A percentile compares a stretch with the other conserved stretches of the same genome.
Conservation (phyloP, 2,888 invertebrate genomes). For the Diploptera punctata region DNA sequence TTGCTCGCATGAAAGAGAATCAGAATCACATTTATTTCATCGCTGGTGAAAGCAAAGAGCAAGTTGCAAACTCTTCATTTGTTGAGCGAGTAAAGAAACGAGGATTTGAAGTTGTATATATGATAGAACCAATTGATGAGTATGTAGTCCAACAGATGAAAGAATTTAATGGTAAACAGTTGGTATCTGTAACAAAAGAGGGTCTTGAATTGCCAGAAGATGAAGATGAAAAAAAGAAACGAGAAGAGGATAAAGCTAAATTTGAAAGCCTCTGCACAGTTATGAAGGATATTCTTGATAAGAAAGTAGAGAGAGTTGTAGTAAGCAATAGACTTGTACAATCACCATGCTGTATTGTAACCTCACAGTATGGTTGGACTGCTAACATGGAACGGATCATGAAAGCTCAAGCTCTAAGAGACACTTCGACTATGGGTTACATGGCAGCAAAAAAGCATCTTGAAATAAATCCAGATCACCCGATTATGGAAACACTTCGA, state of each 20-base stretch:
- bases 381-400: constrained; percentile 99
- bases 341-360: constrained; percentile 99
- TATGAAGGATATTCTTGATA: constrained; percentile 97
- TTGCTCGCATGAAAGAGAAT: constrained; percentile 96
- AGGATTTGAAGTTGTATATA: constrained; percentile 97
- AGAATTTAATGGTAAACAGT: constrained; percentile 95
- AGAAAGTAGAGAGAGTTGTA: constrained; percentile 97
- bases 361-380: constrained; percentile 98
- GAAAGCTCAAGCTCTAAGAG: constrained; percentile 98
- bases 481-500: constrained; percentile 89
- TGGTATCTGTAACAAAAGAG: constrained; percentile 98
- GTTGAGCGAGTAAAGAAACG: constrained; percentile 98
- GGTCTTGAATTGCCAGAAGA: constrained; percentile 96
- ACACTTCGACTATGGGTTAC: constrained; percentile 99
- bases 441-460: constrained; percentile 99
- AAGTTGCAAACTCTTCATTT: constrained; percentile 95
- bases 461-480: constrained; percentile 96
- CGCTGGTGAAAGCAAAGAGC: constrained; percentile 93
- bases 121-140: constrained; percentile 99
- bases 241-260: constrained; percentile 85
- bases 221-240: constrained; percentile 96
- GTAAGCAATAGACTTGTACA: constrained; percentile 96
- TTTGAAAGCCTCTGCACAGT: constrained; percentile 83
- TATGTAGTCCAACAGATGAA: constrained; percentile 98
- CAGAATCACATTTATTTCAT: constrained; percentile 99